Evolutionary conservation across 2,797 vertebrate species (phyloP).

Genomic region (Halcyon badia): DNA sequence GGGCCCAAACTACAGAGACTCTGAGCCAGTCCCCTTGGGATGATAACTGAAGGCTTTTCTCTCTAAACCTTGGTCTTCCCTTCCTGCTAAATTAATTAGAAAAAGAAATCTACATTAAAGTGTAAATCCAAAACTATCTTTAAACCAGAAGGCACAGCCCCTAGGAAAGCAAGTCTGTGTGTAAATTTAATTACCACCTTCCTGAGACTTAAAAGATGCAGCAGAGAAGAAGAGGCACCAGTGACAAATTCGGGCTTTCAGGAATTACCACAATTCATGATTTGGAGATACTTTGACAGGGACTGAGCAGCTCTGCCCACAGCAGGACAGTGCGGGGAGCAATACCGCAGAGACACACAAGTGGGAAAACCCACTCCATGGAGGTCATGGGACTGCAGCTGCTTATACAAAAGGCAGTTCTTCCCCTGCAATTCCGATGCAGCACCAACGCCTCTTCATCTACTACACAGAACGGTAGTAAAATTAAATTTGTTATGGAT

Average conservation of each 20-base stretch:
- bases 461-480: background rate
- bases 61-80: background rate
- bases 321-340: background rate
- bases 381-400: background rate
- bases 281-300: background rate
- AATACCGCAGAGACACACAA: rapidly evolving
- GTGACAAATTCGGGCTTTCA: background rate
- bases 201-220: background rate
- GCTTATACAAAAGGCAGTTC: background rate
- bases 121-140: background rate
- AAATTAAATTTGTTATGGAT: background rate
- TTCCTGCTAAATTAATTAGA: background rate
- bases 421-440: background rate
- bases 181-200: background rate
- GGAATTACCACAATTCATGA: background rate
- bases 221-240: background rate
- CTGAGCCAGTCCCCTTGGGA: background rate
- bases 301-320: background rate
- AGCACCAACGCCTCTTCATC: background rate
- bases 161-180: background rate
- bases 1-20: background rate
- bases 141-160: background rate
- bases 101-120: background rate
- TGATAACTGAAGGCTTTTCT: background rate
- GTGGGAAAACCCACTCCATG: background rate